These are phyloP conservation scores for Parazoanthus darwini DNA, from an alignment of 92 coral and sea anemone species.

Conservation along the genomic window DNA sequence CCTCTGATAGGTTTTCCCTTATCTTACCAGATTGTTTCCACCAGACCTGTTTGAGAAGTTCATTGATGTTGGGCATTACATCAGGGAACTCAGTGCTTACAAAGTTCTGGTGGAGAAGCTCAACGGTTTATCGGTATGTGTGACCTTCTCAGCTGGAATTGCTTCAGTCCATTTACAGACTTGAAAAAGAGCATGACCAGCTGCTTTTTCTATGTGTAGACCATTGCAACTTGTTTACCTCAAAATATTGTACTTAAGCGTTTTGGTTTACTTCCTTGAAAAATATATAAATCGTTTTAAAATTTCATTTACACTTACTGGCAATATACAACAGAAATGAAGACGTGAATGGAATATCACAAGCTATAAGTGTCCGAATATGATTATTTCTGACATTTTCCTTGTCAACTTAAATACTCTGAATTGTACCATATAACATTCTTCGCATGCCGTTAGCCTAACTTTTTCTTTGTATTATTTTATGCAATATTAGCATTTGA, in stretches of 20 bases:
- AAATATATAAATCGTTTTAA: too few species aligned
- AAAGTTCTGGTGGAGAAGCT: slow-evolving; percentile 82
- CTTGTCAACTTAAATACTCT: too few species aligned
- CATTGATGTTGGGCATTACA: slow-evolving; percentile 98
- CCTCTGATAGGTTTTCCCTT: not conserved
- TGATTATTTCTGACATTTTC: too few species aligned
- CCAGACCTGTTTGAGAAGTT: slow-evolving; percentile 88
- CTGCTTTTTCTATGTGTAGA: not conserved
- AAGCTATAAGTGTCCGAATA: too few species aligned
- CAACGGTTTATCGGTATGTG: slow-evolving; percentile 76
- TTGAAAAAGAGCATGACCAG: too few species aligned
- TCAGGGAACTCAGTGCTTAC: slow-evolving; percentile 86
- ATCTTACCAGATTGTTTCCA: slow-evolving; percentile 78
- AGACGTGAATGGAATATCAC: too few species aligned
- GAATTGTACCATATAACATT: too few species aligned
- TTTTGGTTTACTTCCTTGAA: not conserved
- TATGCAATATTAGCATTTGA: not conserved
- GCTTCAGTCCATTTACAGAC: not conserved
- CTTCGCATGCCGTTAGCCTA: not conserved
- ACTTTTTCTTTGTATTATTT: not conserved
- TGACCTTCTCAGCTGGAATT: too few species aligned
- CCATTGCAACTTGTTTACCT: not conserved
- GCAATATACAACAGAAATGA: too few species aligned
- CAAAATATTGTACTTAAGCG: not conserved
- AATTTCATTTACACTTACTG: too few species aligned